Evolutionary conservation across 2,888 invertebrate species (phyloP).

Genomic region (Polydrusus tereticollis): DNA sequence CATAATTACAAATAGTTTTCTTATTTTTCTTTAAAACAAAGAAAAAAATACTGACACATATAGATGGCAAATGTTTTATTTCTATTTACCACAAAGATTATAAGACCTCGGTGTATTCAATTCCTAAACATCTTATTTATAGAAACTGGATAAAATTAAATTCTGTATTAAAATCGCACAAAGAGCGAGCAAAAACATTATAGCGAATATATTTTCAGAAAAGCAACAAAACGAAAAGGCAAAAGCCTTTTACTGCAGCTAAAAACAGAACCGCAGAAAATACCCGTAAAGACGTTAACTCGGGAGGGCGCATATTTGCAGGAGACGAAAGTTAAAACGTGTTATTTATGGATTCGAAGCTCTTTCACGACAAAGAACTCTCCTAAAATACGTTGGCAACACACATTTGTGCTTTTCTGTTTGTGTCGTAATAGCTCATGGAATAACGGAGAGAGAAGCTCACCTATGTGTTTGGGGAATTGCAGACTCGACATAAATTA

Average conservation of each 20-base stretch:
- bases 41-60: no score
- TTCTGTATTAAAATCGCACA: background rate
- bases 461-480: background rate
- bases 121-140: no score
- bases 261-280: constrained; percentile 28
- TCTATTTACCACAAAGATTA: no score
- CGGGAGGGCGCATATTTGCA: constrained; percentile 33
- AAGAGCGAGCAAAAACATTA: background rate
- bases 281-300: constrained; percentile 30
- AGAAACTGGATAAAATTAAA: background rate
- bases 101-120: no score
- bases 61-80: no score
- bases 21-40: no score
- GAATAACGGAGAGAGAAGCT: background rate
- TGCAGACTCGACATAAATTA: background rate
- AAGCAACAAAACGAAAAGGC: constrained; percentile 21
- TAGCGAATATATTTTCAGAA: constrained; percentile 13
- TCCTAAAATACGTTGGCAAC: background rate
- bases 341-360: constrained; percentile 24
- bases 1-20: no score
- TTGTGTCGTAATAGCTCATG: background rate
- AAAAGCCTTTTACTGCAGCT: constrained; percentile 1
- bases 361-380: constrained; percentile 3
- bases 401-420: background rate
- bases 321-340: constrained; percentile 14